Evolutionary conservation across 2,888 invertebrate species (phyloP), one percentile per base, ranked within the genome.

Genomic region (Acanthosepion pharaonis): DNA sequence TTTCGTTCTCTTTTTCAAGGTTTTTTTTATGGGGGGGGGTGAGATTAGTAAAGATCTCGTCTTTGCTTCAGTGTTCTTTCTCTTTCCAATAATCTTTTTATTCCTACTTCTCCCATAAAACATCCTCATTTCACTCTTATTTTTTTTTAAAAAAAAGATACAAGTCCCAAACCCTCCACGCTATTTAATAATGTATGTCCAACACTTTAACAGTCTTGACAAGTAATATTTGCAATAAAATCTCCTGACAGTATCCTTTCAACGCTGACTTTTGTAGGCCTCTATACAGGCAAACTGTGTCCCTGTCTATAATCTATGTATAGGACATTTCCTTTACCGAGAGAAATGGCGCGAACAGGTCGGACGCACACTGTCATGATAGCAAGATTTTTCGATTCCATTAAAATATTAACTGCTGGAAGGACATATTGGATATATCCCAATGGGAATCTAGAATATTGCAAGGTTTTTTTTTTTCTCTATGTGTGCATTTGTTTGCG

Each of bases 201-300:
- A n/a, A n/a, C 78, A 78, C 78, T 78, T 78, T 78, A 78, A 78
- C 78, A 8, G 78, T n/a, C 78, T n/a, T 78, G n/a, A 78, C 78
- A n/a, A 78, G 78, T 9, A 78, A 78, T 78, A 78, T 78, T n/a
- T 78, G 78, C n/a, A 78, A 78, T 78, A n/a, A n/a, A 78, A 78
- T 78, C n/a, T 78, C 78, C 15, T 78, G 78, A n/a, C 78, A 78
- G n/a, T 78, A 78, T 78, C 78, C n/a, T n/a, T 78, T 78, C 78
- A 78, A 15, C 33, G n/a, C n/a, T 78, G 78, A 78, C 78, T 78
- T 78, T n/a, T n/a, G n/a, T 18, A n/a, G n/a, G 78, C n/a, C n/a
- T 78, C 78, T 78, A n/a, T n/a, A 11, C 78, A n/a, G n/a, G n/a
- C 78, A 15, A 33, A 33, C 25, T 23, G 0, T 64, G 64, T 64